A percentile compares a stretch with the other conserved stretches of the same genome.
Evolutionary conservation across 2,888 invertebrate species (phyloP).

Genomic region (Abrostola triplasia): DNA sequence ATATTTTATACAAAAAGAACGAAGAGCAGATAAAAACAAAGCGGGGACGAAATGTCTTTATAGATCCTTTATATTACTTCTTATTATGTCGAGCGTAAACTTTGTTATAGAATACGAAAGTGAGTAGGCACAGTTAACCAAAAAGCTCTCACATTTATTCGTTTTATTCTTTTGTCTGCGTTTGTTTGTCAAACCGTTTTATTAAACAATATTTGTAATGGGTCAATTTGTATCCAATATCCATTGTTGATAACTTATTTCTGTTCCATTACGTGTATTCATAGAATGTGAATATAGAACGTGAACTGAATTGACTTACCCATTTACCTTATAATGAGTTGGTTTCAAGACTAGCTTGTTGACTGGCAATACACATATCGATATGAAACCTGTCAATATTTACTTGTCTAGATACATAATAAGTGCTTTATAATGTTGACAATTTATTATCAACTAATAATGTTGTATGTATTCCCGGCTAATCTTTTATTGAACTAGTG

Average conservation of each 20-base stretch:
- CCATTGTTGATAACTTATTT: constrained; percentile 37
- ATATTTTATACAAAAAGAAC: constrained; percentile 55
- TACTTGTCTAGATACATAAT: background rate
- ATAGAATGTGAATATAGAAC: no score
- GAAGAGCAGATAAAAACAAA: constrained; percentile 59
- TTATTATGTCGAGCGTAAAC: constrained; percentile 50
- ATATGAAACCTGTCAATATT: constrained; percentile 1
- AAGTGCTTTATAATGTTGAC: constrained; percentile 6
- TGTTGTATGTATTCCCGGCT: constrained; percentile 25
- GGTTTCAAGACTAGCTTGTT: background rate
- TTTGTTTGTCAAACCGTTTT: constrained; percentile 63
- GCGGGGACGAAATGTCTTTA: constrained; percentile 51
- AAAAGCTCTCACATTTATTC: constrained; percentile 69
- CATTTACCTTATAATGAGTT: no score
- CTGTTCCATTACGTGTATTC: constrained; percentile 23
- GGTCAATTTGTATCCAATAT: constrained; percentile 38
- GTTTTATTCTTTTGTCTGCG: constrained; percentile 60
- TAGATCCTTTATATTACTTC: constrained; percentile 57
- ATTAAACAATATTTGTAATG: constrained; percentile 51
- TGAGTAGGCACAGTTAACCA: constrained; percentile 63
- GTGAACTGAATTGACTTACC: no score
- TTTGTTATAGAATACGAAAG: constrained; percentile 63
- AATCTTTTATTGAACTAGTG: constrained; percentile 57
- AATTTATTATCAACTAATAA: constrained; percentile 26
- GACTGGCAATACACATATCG: background rate